Base-by-base conservation (phyloP, 2,113 vertebrate genomes). In the Gracilinanus agilis region DNA sequence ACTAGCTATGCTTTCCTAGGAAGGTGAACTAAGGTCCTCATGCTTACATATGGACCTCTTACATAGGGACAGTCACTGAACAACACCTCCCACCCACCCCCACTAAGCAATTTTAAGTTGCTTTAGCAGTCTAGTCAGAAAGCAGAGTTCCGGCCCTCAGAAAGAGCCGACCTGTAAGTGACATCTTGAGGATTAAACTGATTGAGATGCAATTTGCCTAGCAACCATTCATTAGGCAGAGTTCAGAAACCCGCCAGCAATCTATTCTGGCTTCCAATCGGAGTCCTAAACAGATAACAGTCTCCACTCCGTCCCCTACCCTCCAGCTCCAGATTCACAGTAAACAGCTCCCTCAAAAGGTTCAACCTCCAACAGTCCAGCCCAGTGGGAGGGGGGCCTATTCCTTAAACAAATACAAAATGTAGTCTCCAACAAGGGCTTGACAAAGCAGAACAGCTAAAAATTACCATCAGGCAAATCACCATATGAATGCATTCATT, bases 201-300 rank as follows among this genome's bases (percentile, higher is more conserved):
- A 99, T 98, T 98, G 98, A 99, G 98, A 99, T 98, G 98, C 98
- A 98, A 98, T 99, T 98, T 97, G 98, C 98, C 98, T 99, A 99
- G 98, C 98, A 98, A 99, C 99, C 98, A 98, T 98, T 99, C 98
- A 98, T 99, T 98, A 98, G 97, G 97, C 98, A 98, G 98, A 98
- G 97, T 98, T 99, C 98, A 98, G 98, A 98, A 98, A 99, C 96
- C 98, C 98, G 98, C 98, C 98, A 98, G 98, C 98, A 98, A 99
- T 99, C 98, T 97, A 98, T 98, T 98, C 98, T 97, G 98, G 94
- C 95, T 98, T 98, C 98, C 99, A 99, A 99, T 99, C 99, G 98
- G 96, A 97, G 98, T 98, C 95, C 97, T 98, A 98, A 99, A 99
- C 98, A 99, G 99, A 99, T 98, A 99, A 98, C 97, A 98, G 98